Conservation (phyloP, 2,888 invertebrate genomes). For the Coelopa pilipes region DNA sequence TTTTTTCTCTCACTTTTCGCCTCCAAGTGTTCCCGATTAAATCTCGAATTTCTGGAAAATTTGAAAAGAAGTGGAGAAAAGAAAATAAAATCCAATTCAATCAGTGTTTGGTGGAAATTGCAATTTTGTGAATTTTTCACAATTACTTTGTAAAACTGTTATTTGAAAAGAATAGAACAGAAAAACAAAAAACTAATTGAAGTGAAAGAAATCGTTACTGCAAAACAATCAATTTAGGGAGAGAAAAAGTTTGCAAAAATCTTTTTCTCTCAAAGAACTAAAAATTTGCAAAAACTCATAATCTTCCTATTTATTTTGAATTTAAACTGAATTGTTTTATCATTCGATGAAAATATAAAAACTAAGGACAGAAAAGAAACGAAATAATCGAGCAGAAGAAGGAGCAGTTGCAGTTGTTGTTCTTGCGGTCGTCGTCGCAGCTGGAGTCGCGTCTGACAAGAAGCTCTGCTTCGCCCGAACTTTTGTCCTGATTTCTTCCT, state of each 20-base stretch:
- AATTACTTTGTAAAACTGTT: not conserved
- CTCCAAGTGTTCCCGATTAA: not conserved
- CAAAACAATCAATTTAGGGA: not conserved
- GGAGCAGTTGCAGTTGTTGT: not conserved
- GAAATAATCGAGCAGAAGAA: not conserved
- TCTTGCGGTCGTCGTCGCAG: too few species aligned
- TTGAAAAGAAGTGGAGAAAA: not conserved
- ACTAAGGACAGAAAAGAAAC: not conserved
- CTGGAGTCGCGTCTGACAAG: not conserved
- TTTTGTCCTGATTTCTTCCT: not conserved
- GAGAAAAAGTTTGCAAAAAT: constrained; percentile 32
- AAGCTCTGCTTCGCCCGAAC: constrained; percentile 2
- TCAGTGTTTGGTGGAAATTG: not conserved
- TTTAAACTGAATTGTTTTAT: not conserved
- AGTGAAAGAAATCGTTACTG: constrained; percentile 1
- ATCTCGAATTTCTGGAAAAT: constrained; percentile 1
- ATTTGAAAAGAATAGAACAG: not conserved
- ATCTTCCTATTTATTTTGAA: constrained; percentile 3
- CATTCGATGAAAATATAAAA: not conserved
- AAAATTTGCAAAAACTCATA: not conserved
- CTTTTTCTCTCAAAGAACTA: constrained; percentile 29
- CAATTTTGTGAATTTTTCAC: not conserved
- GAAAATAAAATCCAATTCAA: not conserved
- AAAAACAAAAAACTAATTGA: not conserved
- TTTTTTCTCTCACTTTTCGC: not conserved